Percentiles rank a stretch among this genome's conserved stretches.
Evolutionary conservation across 2,888 invertebrate species (phyloP).

Genomic region (Rhogogaster chlorosoma): DNA sequence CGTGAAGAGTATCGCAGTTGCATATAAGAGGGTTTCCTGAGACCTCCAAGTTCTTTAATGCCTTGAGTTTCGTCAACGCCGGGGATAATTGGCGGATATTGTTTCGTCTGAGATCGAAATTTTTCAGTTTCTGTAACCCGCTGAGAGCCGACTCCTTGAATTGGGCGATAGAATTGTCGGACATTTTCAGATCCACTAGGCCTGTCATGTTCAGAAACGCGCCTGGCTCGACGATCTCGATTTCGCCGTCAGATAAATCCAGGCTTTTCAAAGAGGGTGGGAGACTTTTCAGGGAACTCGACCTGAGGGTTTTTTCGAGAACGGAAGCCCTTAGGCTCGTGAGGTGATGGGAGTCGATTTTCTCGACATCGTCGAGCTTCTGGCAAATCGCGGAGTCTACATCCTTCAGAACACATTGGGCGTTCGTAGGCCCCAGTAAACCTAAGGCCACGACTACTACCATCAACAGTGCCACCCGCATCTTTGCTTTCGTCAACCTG

Average conservation of each 20-base stretch:
- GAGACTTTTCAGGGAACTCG: slow-evolving; percentile 71
- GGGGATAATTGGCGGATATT: slow-evolving; percentile 81
- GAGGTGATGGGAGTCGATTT: slow-evolving; percentile 67
- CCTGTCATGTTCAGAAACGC: slow-evolving; percentile 81
- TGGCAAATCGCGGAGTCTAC: slow-evolving; percentile 66
- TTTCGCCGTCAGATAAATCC: slow-evolving; percentile 83
- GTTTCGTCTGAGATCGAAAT: slow-evolving; percentile 83
- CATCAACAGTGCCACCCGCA: slow-evolving; percentile 64
- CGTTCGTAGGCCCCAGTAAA: slow-evolving; percentile 60
- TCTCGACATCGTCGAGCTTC: slow-evolving; percentile 68
- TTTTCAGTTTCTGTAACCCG: slow-evolving; percentile 81
- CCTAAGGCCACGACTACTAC: slow-evolving; percentile 61
- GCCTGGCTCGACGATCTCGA: slow-evolving; percentile 80
- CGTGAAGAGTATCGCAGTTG: slow-evolving; percentile 84
- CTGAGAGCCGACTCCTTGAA: slow-evolving; percentile 79
- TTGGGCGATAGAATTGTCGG: slow-evolving; percentile 81
- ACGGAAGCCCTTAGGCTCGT: slow-evolving; percentile 63
- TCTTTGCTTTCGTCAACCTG: slow-evolving; percentile 66
- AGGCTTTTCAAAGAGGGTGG: slow-evolving; percentile 82
- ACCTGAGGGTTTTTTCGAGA: slow-evolving; percentile 57
- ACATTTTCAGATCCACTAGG: slow-evolving; percentile 81
- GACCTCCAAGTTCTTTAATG: slow-evolving; percentile 83
- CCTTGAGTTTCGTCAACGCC: slow-evolving; percentile 80
- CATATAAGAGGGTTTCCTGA: slow-evolving; percentile 86
- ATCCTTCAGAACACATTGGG: slow-evolving; percentile 65